A percentile compares a stretch with the other conserved stretches of the same genome.
These are phyloP conservation scores for Spisula subtruncata DNA, from an alignment of 2,888 invertebrate genomes.

Conservation along the genomic window DNA sequence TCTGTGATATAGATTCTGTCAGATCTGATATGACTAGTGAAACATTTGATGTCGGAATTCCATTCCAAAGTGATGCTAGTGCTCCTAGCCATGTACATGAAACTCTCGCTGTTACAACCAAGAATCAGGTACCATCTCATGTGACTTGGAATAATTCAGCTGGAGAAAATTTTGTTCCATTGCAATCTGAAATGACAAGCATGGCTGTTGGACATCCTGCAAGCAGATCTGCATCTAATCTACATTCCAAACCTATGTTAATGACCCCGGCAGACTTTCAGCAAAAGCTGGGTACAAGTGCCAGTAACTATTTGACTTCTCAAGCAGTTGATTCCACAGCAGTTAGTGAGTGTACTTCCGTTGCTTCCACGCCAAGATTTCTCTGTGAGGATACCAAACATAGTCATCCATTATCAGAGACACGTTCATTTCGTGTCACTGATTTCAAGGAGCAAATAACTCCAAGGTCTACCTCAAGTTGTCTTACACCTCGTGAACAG, in stretches of 20 bases:
- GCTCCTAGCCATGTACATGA: not conserved
- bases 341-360: conserved; percentile 60
- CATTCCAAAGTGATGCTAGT: conserved; percentile 32
- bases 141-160: not conserved
- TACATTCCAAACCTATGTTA: conserved; percentile 53
- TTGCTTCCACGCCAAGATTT: conserved; percentile 66
- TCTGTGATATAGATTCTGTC: conserved; percentile 12
- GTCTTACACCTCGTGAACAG: conserved; percentile 29
- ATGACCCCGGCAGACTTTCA: conserved; percentile 76
- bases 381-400: conserved; percentile 64
- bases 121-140: not conserved
- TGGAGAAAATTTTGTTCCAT: not conserved
- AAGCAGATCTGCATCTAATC: conserved; percentile 38
- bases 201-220: not conserved
- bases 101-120: not conserved
- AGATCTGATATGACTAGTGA: conserved; percentile 30
- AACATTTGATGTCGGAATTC: conserved; percentile 18
- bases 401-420: conserved; percentile 64
- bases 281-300: conserved; percentile 37
- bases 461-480: conserved; percentile 58
- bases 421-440: conserved; percentile 52
- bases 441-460: conserved; percentile 64
- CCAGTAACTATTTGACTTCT: not conserved
- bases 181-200: not conserved
- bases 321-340: conserved; percentile 1